Percentiles rank a stretch among this genome's conserved stretches.
phyloP scores from a whole-genome alignment of 2,113 vertebrate species.

The Dryoscopus gambensis region DNA sequence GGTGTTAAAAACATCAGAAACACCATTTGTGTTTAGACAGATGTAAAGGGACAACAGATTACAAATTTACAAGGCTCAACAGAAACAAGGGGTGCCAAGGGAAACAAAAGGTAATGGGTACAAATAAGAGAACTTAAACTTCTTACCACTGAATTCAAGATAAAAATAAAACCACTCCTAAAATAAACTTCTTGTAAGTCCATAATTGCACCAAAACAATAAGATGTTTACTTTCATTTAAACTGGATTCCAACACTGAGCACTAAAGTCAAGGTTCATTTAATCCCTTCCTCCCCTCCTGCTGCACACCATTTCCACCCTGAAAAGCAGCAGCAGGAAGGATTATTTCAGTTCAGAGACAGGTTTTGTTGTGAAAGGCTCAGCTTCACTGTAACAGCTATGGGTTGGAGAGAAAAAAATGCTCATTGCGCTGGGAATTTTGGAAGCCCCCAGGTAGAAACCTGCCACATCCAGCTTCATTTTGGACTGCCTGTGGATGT shows the following conservation, averaged over 20 bases:
- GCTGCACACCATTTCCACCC: not conserved
- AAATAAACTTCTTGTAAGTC: not conserved
- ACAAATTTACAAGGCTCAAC: not conserved
- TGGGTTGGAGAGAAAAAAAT: not conserved
- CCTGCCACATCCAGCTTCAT: not conserved
- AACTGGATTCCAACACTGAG: not conserved
- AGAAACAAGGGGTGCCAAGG: not conserved
- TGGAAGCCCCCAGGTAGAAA: not conserved
- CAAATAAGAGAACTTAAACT: not conserved
- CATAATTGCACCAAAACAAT: not conserved
- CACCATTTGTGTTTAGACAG: slow-evolving; percentile 14
- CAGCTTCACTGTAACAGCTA: not conserved
- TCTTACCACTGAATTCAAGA: not conserved
- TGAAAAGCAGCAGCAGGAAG: not conserved
- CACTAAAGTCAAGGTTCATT: not conserved
- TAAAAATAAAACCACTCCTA: not conserved
- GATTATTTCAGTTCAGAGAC: not conserved
- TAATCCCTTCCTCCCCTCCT: not conserved
- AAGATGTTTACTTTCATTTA: not conserved
- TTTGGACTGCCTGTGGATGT: not conserved
- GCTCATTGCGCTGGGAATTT: not conserved
- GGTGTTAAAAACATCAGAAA: slow-evolving; percentile 11
- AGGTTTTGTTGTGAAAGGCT: not conserved
- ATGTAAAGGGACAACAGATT: not conserved
- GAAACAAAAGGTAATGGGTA: not conserved